A percentile compares a stretch with the other conserved stretches of the same genome.
phyloP scores from a whole-genome alignment of 2,888 invertebrate species.

The Agonopterix alstromeriana region DNA sequence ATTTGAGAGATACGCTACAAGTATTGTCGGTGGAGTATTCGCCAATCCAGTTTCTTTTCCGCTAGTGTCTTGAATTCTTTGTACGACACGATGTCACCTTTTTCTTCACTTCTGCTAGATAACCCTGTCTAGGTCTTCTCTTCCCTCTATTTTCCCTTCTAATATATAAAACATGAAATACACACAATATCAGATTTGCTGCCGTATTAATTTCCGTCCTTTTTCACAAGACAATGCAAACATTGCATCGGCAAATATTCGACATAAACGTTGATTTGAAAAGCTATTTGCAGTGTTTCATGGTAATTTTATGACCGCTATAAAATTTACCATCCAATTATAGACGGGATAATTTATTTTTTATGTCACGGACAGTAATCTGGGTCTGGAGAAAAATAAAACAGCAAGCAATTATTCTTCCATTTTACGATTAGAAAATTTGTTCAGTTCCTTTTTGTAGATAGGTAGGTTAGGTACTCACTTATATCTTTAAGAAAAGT shows the following conservation, averaged over 20 bases:
- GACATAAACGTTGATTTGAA: slow-evolving; percentile 37
- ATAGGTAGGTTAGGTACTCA: background rate
- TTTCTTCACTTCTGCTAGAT: too few species aligned
- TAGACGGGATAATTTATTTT: slow-evolving; percentile 47
- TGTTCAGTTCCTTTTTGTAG: slow-evolving; percentile 12
- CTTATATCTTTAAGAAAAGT: too few species aligned
- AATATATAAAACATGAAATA: too few species aligned
- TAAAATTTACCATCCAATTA: slow-evolving; percentile 60
- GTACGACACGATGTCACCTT: too few species aligned
- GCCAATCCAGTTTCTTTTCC: too few species aligned
- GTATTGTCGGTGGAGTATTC: too few species aligned
- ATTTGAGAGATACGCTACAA: too few species aligned
- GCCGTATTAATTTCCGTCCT: background rate
- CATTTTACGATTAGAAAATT: slow-evolving; percentile 22
- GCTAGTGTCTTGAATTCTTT: too few species aligned
- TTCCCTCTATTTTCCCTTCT: too few species aligned
- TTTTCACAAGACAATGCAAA: slow-evolving; percentile 7
- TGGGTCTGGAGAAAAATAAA: slow-evolving; percentile 28
- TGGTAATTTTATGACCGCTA: slow-evolving; percentile 50
- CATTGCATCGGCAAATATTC: slow-evolving; percentile 13
- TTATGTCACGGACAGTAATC: slow-evolving; percentile 42
- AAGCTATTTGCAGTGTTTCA: slow-evolving; percentile 45
- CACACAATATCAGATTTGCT: too few species aligned
- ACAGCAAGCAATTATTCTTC: slow-evolving; percentile 24
- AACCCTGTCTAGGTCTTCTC: too few species aligned